Evolutionary conservation across 2,113 vertebrate species (phyloP).

Genomic region (Tragelaphus scriptus): DNA sequence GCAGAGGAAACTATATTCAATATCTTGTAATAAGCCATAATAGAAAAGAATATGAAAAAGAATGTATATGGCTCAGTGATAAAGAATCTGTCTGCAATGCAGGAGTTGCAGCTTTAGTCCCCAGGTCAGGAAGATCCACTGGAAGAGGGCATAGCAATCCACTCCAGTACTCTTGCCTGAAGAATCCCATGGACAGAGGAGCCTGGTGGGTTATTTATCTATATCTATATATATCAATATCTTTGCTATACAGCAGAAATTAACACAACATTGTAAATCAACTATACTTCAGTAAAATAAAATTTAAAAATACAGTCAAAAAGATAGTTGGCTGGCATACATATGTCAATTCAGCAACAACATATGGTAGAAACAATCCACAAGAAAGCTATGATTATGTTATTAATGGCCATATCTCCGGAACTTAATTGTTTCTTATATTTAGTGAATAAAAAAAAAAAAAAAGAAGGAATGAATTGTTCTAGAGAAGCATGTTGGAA

Average conservation of each 20-base stretch:
- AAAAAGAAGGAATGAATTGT: background rate
- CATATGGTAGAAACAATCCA: background rate
- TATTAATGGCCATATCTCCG: background rate
- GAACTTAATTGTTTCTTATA: background rate
- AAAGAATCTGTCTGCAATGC: background rate
- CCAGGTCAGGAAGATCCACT: background rate
- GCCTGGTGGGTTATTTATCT: background rate
- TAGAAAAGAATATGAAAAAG: background rate
- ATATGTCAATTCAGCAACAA: background rate
- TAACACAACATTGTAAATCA: background rate
- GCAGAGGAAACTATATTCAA: background rate
- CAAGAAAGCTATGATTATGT: background rate
- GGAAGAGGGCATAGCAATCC: background rate
- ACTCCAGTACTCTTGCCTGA: background rate
- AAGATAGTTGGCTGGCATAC: background rate
- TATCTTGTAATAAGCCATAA: background rate
- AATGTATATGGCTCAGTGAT: background rate
- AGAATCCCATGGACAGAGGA: background rate
- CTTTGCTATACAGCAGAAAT: background rate
- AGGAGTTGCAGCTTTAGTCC: background rate
- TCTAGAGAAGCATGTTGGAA: background rate
- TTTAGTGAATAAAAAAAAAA: background rate
- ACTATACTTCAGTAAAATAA: background rate
- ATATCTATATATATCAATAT: background rate
- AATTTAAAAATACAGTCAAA: background rate